Conservation (phyloP, 2,113 vertebrate species). For the Muntiacus muntjak region DNA sequence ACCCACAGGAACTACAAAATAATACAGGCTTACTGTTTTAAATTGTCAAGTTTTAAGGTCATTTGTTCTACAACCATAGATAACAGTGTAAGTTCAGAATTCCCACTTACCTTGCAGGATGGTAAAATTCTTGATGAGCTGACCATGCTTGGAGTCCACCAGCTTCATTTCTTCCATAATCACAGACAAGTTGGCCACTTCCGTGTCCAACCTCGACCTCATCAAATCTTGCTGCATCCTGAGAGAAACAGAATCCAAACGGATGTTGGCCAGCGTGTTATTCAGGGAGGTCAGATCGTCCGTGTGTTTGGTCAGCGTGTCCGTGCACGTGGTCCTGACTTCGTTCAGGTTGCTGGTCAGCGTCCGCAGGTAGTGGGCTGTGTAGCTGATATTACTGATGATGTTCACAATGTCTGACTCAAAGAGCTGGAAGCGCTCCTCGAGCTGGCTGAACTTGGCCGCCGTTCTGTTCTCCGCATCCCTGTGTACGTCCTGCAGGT, state of each 20-base stretch:
- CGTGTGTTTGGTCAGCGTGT: constrained; percentile 90
- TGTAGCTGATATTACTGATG: constrained; percentile 94
- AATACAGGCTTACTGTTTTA: neutral
- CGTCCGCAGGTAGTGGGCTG: constrained; percentile 91
- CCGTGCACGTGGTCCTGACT: constrained; percentile 89
- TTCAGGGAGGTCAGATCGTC: constrained; percentile 91
- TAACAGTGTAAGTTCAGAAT: neutral
- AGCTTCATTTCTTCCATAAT: constrained; percentile 99
- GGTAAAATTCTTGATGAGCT: constrained; percentile 97
- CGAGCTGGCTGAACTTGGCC: constrained; percentile 86
- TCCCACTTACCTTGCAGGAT: constrained; percentile 90
- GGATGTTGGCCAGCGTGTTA: constrained; percentile 85
- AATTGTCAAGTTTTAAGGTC: neutral
- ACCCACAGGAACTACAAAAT: neutral
- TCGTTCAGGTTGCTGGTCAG: constrained; percentile 91
- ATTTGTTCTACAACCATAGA: neutral
- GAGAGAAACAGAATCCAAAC: constrained; percentile 84
- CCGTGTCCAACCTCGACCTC: constrained; percentile 89
- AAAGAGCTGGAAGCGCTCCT: constrained; percentile 87
- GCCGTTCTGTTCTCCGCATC: constrained; percentile 89
- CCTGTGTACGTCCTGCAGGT: constrained; percentile 90
- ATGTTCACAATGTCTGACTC: constrained; percentile 91
- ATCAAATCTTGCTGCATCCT: constrained; percentile 91
- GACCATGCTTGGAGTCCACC: constrained; percentile 95
- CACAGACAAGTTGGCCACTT: constrained; percentile 92